phyloP scores from a whole-genome alignment of 2,797 vertebrate species.

The Leptodactylus fallax region DNA sequence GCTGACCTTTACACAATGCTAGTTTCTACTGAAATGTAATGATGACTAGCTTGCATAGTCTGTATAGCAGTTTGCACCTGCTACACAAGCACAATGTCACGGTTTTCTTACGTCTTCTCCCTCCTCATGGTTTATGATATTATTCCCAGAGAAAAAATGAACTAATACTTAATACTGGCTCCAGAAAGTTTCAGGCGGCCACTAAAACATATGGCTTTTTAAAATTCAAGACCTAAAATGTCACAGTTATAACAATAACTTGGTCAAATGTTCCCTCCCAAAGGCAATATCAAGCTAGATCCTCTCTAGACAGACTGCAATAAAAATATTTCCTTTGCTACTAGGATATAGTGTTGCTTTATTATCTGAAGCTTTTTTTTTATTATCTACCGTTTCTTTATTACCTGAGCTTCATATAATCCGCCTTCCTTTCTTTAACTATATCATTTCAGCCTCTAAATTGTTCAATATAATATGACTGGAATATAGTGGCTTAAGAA shows the following conservation, averaged over 20 bases:
- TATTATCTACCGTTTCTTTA: constrained; percentile 7
- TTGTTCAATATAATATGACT: too few species aligned
- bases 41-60: too few species aligned
- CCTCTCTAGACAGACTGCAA: constrained; percentile 18
- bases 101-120: too few species aligned
- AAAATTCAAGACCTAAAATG: constrained; percentile 27
- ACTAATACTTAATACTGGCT: constrained; percentile 12
- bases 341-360: constrained; percentile 13
- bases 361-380: background rate
- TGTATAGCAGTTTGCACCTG: too few species aligned
- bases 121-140: too few species aligned
- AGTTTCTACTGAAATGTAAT: too few species aligned
- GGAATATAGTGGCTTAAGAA: too few species aligned
- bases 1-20: too few species aligned
- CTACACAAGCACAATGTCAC: too few species aligned
- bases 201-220: constrained; percentile 16
- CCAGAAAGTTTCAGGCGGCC: background rate
- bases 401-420: background rate
- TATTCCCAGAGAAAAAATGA: too few species aligned
- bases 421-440: background rate
- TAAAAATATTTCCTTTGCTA: constrained; percentile 11
- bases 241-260: constrained; percentile 36
- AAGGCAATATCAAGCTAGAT: constrained; percentile 18
- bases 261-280: constrained; percentile 35
- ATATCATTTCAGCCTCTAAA: too few species aligned